Evolutionary conservation across 1,140 invertebrate genomes (phyloP).

Genomic region (Pogonognathellus flavescens): DNA sequence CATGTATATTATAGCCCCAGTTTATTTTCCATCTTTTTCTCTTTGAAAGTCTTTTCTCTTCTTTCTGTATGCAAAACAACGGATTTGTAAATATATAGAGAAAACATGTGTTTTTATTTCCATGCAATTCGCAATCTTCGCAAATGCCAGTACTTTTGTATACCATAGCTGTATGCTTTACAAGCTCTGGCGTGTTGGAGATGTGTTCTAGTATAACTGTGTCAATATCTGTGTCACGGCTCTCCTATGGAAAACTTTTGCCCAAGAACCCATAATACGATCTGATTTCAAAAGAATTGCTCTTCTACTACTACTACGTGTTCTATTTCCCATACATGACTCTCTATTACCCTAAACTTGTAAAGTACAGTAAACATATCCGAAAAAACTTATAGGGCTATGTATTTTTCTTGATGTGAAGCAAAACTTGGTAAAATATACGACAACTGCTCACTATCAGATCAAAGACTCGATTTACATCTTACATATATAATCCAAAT

Average conservation of each 20-base stretch:
- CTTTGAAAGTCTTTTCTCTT: neutral
- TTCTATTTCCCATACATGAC: neutral
- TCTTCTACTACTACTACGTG: constrained; percentile 8
- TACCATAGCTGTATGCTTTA: too few species aligned
- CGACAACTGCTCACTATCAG: neutral
- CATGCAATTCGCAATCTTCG: neutral
- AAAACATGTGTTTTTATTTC: constrained; percentile 39
- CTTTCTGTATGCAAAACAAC: constrained; percentile 38
- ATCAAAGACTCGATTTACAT: constrained; percentile 30
- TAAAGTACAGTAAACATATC: neutral
- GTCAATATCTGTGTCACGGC: constrained; percentile 19
- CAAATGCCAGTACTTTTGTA: neutral
- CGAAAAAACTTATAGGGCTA: neutral
- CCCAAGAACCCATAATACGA: neutral
- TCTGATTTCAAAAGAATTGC: constrained; percentile 22
- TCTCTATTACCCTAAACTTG: neutral
- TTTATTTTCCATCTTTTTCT: neutral
- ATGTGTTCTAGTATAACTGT: constrained; percentile 24
- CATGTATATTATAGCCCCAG: neutral
- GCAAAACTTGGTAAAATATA: neutral
- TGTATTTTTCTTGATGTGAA: neutral
- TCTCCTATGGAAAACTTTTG: neutral
- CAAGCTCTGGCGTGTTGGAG: neutral
- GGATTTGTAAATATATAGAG: constrained; percentile 36
- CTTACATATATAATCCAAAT: constrained; percentile 6